These are phyloP conservation scores for Eubucco bourcierii DNA, from an alignment of 2,113 vertebrate genomes.

Conservation along the genomic window DNA sequence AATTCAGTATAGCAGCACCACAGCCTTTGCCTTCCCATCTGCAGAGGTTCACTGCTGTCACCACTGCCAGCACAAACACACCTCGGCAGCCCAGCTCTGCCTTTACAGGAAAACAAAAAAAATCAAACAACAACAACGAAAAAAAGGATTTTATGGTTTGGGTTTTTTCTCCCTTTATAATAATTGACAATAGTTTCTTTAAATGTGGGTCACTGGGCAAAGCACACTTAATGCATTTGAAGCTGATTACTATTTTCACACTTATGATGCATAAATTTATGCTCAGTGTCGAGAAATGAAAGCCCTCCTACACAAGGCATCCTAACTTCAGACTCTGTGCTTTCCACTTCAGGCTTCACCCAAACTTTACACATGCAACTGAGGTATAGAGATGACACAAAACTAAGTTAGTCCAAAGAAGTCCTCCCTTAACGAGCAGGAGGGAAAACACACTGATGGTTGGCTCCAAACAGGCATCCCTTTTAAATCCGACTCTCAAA, in stretches of 20 bases:
- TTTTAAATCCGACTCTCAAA: slow-evolving; percentile 66
- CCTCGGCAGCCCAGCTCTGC: slow-evolving; percentile 43
- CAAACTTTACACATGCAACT: slow-evolving; percentile 29
- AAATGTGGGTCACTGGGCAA: slow-evolving; percentile 64
- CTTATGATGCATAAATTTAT: slow-evolving; percentile 42
- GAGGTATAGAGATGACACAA: slow-evolving; percentile 36
- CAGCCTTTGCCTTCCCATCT: slow-evolving; percentile 15
- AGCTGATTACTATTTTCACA: slow-evolving; percentile 52
- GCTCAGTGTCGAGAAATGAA: slow-evolving; percentile 48
- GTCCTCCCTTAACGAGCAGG: slow-evolving; percentile 48
- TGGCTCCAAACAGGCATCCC: slow-evolving; percentile 61
- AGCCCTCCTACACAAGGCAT: slow-evolving; percentile 52
- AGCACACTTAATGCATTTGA: slow-evolving; percentile 17
- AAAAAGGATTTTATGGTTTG: not conserved
- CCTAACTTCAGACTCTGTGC: slow-evolving; percentile 47
- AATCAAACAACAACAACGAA: too few species aligned
- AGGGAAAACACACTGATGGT: slow-evolving; percentile 57
- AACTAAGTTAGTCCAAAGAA: slow-evolving; percentile 64
- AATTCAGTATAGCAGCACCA: slow-evolving; percentile 29
- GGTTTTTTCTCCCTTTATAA: not conserved
- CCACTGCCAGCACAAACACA: slow-evolving; percentile 16
- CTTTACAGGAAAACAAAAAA: slow-evolving; percentile 47
- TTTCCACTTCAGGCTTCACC: slow-evolving; percentile 31
- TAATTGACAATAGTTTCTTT: slow-evolving; percentile 48
- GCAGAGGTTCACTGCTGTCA: slow-evolving; percentile 23